Evolutionary conservation across 2,797 vertebrate species (phyloP).

Genomic region (Cossypha dichroa): DNA sequence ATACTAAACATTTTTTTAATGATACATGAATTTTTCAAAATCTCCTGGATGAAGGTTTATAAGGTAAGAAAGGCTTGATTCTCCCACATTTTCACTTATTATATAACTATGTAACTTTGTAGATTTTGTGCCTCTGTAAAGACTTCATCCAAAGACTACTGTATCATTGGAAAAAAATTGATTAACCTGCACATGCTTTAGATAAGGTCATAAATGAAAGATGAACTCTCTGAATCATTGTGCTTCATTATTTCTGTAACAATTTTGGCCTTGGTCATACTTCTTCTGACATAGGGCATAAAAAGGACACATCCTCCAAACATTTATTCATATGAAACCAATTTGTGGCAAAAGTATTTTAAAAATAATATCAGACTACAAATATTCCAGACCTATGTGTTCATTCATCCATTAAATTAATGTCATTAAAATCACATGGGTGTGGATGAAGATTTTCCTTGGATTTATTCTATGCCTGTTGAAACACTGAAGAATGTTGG

Average conservation of each 20-base stretch:
- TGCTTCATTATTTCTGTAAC: conserved; percentile 1
- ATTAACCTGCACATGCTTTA: conserved; percentile 13
- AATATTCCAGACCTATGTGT: background rate
- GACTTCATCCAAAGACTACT: background rate
- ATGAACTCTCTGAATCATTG: background rate
- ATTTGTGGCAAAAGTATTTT: background rate
- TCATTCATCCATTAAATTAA: conserved; percentile 4
- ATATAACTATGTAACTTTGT: background rate
- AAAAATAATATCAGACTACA: conserved; percentile 8
- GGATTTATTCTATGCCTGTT: background rate
- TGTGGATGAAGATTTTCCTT: background rate
- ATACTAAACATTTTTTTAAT: background rate
- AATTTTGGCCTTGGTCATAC: background rate
- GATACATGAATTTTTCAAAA: background rate
- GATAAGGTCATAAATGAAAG: background rate
- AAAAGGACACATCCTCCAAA: conserved; percentile 1
- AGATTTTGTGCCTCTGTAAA: background rate
- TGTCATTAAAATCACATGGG: background rate
- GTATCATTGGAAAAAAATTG: background rate
- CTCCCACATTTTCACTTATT: background rate
- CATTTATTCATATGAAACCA: background rate
- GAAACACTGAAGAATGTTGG: conserved; percentile 3
- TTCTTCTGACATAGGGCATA: background rate
- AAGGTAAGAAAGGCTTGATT: background rate
- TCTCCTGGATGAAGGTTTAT: background rate